phyloP scores from a whole-genome alignment of 64 coral and sea anemone species.

The Stichodactyla mertensii region DNA sequence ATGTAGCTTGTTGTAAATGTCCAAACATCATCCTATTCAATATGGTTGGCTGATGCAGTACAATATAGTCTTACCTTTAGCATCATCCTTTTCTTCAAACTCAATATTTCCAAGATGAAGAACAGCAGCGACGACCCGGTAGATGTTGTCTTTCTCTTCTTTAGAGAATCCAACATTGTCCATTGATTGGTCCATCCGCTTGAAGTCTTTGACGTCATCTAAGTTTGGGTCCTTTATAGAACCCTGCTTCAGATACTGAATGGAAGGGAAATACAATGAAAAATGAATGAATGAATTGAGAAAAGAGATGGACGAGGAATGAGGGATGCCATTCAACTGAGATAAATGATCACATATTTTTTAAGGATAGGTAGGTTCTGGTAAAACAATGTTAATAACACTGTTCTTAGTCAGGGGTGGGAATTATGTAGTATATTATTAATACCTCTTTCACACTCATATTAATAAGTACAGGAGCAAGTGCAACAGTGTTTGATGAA shows the following conservation, averaged over 20 bases:
- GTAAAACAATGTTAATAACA: not conserved
- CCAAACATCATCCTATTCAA: too few species aligned
- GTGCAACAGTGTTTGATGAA: too few species aligned
- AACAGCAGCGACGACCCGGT: conserved; percentile 84
- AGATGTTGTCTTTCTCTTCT: conserved; percentile 94
- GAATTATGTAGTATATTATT: too few species aligned
- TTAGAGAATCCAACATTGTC: conserved; percentile 89
- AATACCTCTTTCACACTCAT: too few species aligned
- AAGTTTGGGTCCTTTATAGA: conserved; percentile 75
- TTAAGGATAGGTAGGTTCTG: not conserved
- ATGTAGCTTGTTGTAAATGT: too few species aligned
- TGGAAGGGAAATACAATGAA: not conserved
- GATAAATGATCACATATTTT: not conserved
- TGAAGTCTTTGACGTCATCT: conserved; percentile 71
- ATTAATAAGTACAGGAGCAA: too few species aligned
- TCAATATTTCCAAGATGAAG: conserved; percentile 93
- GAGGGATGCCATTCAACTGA: not conserved
- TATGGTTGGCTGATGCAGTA: too few species aligned
- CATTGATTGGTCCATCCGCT: conserved; percentile 89
- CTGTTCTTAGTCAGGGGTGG: not conserved
- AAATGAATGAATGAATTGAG: not conserved
- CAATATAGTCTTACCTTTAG: conserved; percentile 48
- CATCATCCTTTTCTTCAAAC: conserved; percentile 87
- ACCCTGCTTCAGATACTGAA: conserved; percentile 91
- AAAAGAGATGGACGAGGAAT: not conserved